These are phyloP conservation scores for Drosophila yooni DNA, from an alignment of 2,888 invertebrate genomes.

Conservation along the genomic window DNA sequence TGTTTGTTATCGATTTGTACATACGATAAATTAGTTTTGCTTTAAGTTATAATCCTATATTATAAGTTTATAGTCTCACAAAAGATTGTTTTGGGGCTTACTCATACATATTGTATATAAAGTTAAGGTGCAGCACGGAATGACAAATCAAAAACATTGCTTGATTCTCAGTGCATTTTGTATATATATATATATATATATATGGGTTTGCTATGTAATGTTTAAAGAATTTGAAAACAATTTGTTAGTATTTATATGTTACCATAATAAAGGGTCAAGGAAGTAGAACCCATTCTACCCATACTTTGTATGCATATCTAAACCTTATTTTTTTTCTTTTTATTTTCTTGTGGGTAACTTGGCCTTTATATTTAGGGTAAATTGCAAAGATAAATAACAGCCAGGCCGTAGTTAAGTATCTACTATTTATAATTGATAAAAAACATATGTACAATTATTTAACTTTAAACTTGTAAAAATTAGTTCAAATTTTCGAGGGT, in stretches of 20 bases:
- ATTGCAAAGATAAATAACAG: slow-evolving; percentile 60
- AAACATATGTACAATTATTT: slow-evolving; percentile 71
- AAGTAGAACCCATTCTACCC: slow-evolving; percentile 46
- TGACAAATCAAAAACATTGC: slow-evolving; percentile 42
- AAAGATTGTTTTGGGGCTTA: slow-evolving; percentile 74
- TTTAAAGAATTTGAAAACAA: slow-evolving; percentile 44
- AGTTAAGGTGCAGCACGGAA: slow-evolving; percentile 53
- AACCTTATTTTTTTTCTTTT: slow-evolving; percentile 17
- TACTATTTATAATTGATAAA: slow-evolving; percentile 51
- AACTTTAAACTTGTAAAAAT: slow-evolving; percentile 61
- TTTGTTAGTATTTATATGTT: slow-evolving; percentile 21
- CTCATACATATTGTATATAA: slow-evolving; percentile 40
- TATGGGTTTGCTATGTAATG: slow-evolving; percentile 12
- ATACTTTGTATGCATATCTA: slow-evolving; percentile 64
- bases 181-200: slow-evolving; percentile 9
- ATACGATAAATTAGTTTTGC: slow-evolving; percentile 63
- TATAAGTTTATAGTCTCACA: slow-evolving; percentile 76
- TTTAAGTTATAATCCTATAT: slow-evolving; percentile 60
- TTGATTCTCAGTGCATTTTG: slow-evolving; percentile 45
- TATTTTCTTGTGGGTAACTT: slow-evolving; percentile 36
- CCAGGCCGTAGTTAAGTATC: slow-evolving; percentile 66
- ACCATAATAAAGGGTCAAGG: slow-evolving; percentile 22
- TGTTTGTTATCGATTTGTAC: slow-evolving; percentile 70
- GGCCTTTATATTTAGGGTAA: slow-evolving; percentile 29
- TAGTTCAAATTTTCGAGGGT: slow-evolving; percentile 30